Evolutionary conservation across 2,797 vertebrate species (phyloP), one percentile per base, ranked within the genome.

Genomic region (Pseudomugil gertrudae): DNA sequence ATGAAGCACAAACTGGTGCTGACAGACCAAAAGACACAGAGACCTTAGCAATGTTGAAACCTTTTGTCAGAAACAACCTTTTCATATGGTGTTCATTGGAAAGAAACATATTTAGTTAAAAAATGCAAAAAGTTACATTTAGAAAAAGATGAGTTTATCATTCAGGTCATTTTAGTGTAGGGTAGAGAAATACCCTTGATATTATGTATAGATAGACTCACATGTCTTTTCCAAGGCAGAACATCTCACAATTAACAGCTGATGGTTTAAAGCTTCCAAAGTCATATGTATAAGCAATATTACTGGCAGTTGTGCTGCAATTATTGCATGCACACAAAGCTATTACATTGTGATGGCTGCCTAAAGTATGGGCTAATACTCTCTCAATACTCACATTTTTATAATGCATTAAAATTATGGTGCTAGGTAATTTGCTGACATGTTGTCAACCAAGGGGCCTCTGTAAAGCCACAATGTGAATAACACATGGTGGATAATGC

Each of bases 401-500:
- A 73, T 21, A 54, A 72, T 67, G 52, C 57, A 47, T 17, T 51
- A 54, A 29, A 30, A 23, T 30, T 15, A 10, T 15, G 30, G 53
- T 66, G 48, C 3, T 2, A 21, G 65, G 65, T 76, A 45, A 66
- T 83, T 80, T 83, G 56, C 66, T 78, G 38, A 64, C 50, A 53
- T 57, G 48, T 36, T 66, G 56, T 73, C 58, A 73, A n/a, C 61
- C 64, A 81, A 82, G 76, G 73, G 84, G 78, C 32, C 23, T 60
- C 17, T 36, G 61, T 56, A 52, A 65, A 69, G 63, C 72, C 40
- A 33, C 78, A 69, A 71, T 73, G 72, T 70, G 78, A 76, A 40
- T 69, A 81, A 81, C 84, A 87, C 85, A 83, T 67, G 78, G 79
- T 24, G 26, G 55, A 79, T 89, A 75, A 84, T 87, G 69, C 63